Evolutionary conservation across 2,113 vertebrate genomes (phyloP).

Genomic region (Ceratotherium simum): DNA sequence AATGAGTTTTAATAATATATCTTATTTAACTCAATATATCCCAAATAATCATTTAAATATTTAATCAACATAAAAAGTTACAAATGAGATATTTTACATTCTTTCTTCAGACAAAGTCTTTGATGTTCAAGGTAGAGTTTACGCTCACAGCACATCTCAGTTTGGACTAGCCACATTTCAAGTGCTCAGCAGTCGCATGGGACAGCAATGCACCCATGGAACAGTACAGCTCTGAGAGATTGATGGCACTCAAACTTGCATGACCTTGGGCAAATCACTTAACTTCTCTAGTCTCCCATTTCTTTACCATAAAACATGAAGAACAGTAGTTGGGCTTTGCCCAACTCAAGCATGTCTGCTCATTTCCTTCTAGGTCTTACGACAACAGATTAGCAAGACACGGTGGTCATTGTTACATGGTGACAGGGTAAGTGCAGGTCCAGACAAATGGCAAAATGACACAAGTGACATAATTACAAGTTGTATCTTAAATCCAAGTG

Average conservation of each 20-base stretch:
- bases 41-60: background rate
- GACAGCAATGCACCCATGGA: background rate
- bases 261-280: background rate
- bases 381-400: background rate
- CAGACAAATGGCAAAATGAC: background rate
- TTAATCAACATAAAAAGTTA: background rate
- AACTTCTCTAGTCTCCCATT: background rate
- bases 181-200: accelerated
- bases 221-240: background rate
- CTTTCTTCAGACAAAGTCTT: constrained; percentile 18
- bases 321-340: background rate
- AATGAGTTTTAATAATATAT: background rate
- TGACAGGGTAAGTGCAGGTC: background rate
- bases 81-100: background rate
- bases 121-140: background rate
- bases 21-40: constrained; percentile 3
- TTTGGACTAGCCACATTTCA: background rate
- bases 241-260: no score
- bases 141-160: background rate
- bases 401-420: background rate
- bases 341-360: background rate
- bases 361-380: background rate
- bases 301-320: background rate
- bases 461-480: background rate
- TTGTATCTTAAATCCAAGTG: background rate